These are phyloP conservation scores for Vultur gryphus DNA, from an alignment of 2,797 vertebrate species.

Conservation along the genomic window DNA sequence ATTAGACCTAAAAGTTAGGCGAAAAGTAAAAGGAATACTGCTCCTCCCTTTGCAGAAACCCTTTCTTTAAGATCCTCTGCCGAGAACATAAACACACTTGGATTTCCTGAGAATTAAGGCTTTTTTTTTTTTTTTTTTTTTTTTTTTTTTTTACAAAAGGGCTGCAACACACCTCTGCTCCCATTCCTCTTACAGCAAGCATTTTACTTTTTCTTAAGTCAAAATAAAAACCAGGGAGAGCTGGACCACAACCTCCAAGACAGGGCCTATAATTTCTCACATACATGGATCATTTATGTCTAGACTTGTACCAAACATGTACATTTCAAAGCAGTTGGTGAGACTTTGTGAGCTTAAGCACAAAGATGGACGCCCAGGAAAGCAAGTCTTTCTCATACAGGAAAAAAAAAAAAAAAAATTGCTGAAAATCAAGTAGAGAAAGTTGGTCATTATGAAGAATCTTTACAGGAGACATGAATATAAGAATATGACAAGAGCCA, in stretches of 20 bases:
- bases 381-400: background rate
- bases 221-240: background rate
- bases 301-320: background rate
- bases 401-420: too few relatives aligned
- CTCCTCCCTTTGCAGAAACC: background rate
- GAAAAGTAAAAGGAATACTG: background rate
- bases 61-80: background rate
- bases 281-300: background rate
- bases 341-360: background rate
- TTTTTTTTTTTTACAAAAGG: background rate
- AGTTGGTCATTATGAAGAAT: background rate
- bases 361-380: background rate
- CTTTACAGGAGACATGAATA: background rate
- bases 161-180: background rate
- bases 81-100: background rate
- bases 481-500: background rate
- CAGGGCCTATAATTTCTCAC: background rate
- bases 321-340: background rate
- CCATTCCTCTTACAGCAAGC: background rate
- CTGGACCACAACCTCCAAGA: background rate
- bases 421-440: background rate
- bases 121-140: too few relatives aligned
- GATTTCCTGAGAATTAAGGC: background rate
- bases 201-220: background rate
- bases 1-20: background rate